Evolutionary conservation across 2,888 invertebrate genomes (phyloP), one percentile per base, ranked within the genome.

Genomic region (Zaprionus bogoriensis): DNA sequence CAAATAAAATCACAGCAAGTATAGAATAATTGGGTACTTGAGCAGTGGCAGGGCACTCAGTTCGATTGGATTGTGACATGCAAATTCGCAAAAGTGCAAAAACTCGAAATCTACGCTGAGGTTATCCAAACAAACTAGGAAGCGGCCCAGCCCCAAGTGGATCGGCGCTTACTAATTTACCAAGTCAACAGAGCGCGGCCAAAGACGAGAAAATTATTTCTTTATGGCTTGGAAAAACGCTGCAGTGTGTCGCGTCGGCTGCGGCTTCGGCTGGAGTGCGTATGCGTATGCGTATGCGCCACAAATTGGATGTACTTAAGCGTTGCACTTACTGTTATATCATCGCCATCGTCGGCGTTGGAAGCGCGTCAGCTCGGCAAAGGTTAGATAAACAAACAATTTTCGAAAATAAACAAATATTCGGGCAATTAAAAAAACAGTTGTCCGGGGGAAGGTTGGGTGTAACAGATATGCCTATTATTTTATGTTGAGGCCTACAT

Each of bases 211-310:
- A 60, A 64, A 46, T 65, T 44, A 48, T 55, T 70, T 63, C 66
- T 82, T 79, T 79, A 68, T 68, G 51, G 38, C 54, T 52, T 58
- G 68, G 78, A 70, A 81, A 78, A 73, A 70, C 78, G 75, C 44
- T 68, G 45, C 30, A 32, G 32, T 27, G 9, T 22, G 47, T 54
- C 17, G 47, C 30, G 36, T 36, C 53, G 61, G 68, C n/a, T n/a
- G n/a, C n/a, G n/a, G n/a, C n/a, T n/a, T n/a, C n/a, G n/a, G n/a
- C n/a, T n/a, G n/a, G n/a, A n/a, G n/a, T n/a, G n/a, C n/a, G n/a
- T n/a, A n/a, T n/a, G n/a, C n/a, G n/a, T n/a, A n/a, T n/a, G n/a
- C n/a, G n/a, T 46, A 44, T 39, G 55, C 60, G 63, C 53, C 48
- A 46, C 32, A 53, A 45, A 55, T 52, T 53, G 41, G 38, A 45